These are phyloP conservation scores for Drosophila prosaltans DNA, from an alignment of 1,140 invertebrate species.

Conservation along the genomic window DNA sequence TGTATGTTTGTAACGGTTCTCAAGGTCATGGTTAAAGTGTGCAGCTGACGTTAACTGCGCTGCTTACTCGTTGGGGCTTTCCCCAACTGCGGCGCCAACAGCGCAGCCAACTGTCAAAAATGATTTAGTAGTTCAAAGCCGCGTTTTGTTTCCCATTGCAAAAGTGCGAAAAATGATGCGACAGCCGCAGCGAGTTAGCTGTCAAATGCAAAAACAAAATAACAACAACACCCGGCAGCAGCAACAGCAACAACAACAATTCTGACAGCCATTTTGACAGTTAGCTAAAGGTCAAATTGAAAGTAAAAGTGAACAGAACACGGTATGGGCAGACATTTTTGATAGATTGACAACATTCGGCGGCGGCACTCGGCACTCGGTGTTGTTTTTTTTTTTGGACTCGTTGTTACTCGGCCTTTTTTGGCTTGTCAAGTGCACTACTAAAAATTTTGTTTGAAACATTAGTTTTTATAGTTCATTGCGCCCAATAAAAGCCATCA, in stretches of 20 bases:
- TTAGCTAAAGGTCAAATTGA: slow-evolving; percentile 71
- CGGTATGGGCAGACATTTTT: slow-evolving; percentile 37
- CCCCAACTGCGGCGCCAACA: slow-evolving; percentile 54
- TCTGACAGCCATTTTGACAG: slow-evolving; percentile 74
- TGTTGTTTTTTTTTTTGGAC: background rate
- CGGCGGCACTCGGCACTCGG: slow-evolving; percentile 31
- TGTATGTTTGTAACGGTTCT: slow-evolving; percentile 60
- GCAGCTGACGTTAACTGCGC: slow-evolving; percentile 21
- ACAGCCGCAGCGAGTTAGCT: slow-evolving; percentile 53
- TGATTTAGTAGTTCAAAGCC: slow-evolving; percentile 82
- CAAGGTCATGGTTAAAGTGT: slow-evolving; percentile 73
- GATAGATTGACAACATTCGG: slow-evolving; percentile 73
- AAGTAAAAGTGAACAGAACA: slow-evolving; percentile 65
- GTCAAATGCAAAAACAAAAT: slow-evolving; percentile 59
- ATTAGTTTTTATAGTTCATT: slow-evolving; percentile 77
- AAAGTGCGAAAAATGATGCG: slow-evolving; percentile 60
- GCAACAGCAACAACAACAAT: slow-evolving; percentile 18
- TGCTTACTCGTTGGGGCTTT: slow-evolving; percentile 53
- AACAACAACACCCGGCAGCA: slow-evolving; percentile 31
- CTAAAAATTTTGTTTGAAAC: slow-evolving; percentile 43
- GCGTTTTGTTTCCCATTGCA: slow-evolving; percentile 68
- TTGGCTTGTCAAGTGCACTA: slow-evolving; percentile 66
- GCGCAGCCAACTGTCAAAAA: slow-evolving; percentile 77
- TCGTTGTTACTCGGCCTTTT: background rate
- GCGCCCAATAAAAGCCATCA: slow-evolving; percentile 48